A percentile compares a stretch with the other conserved stretches of the same genome.
Evolutionary conservation across 2,113 vertebrate species (phyloP).

Genomic region (Scopus umbretta): DNA sequence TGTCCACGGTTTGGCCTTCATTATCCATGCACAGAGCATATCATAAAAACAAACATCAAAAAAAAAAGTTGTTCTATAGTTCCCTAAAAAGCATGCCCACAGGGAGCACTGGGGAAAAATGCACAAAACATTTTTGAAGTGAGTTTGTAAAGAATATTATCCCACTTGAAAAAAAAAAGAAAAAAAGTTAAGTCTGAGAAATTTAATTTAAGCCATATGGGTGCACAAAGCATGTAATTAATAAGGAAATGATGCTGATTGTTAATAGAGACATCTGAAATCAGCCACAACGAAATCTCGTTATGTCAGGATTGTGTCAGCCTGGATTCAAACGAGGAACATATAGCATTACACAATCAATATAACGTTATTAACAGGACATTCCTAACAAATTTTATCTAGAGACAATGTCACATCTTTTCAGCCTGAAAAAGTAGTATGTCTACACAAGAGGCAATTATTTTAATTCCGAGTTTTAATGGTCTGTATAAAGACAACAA

Average conservation of each 20-base stretch:
- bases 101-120: background rate
- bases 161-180: background rate
- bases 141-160: background rate
- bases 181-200: background rate
- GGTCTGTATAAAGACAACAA: slow-evolving; percentile 1
- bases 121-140: background rate
- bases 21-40: background rate
- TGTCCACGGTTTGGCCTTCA: slow-evolving; percentile 16
- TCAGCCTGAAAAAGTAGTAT: background rate
- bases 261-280: slow-evolving; percentile 45
- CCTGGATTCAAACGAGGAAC: background rate
- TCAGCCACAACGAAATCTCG: background rate
- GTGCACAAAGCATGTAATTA: slow-evolving; percentile 22
- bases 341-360: background rate
- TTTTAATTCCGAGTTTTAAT: slow-evolving; percentile 12
- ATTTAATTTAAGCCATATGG: slow-evolving; percentile 29
- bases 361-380: background rate
- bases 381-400: background rate
- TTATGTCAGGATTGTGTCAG: background rate
- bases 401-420: background rate
- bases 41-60: slow-evolving; percentile 40
- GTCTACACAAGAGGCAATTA: background rate
- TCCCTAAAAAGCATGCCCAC: slow-evolving; percentile 6
- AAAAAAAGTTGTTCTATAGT: background rate
- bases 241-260: slow-evolving; percentile 36